Conservation (phyloP, 2,888 invertebrate genomes). For the Drosophila nigricruria region DNA sequence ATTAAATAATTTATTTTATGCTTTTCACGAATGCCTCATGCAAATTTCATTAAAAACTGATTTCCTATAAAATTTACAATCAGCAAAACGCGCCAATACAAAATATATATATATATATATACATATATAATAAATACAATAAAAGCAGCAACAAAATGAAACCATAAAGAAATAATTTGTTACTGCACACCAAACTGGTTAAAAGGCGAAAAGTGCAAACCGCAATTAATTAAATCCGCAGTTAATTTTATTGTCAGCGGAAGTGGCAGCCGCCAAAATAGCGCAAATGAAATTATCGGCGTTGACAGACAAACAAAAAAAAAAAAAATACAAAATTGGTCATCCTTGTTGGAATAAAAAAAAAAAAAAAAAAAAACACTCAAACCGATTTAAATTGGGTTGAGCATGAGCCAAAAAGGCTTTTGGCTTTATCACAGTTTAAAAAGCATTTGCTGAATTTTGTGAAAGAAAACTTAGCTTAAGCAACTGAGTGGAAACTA, state of each 20-base stretch:
- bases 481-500: neutral
- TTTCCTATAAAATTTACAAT: conserved; percentile 60
- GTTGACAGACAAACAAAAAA: conserved; percentile 18
- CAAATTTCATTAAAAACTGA: conserved; percentile 60
- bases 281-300: conserved; percentile 60
- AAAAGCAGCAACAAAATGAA: neutral
- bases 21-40: conserved; percentile 19
- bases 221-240: conserved; percentile 67
- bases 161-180: conserved; percentile 18
- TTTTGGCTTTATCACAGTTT: neutral
- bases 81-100: conserved; percentile 37
- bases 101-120: neutral
- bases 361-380: conserved; percentile 6
- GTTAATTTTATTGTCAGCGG: conserved; percentile 64
- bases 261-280: conserved; percentile 59
- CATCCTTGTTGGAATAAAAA: conserved; percentile 13
- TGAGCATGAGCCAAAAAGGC: conserved; percentile 6
- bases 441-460: neutral
- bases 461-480: neutral
- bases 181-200: conserved; percentile 26
- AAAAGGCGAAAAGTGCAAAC: conserved; percentile 62
- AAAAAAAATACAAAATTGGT: conserved; percentile 14
- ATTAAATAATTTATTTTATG: conserved; percentile 53
- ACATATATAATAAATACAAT: neutral
- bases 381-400: conserved; percentile 21